phyloP scores from a whole-genome alignment of 2,113 vertebrate genomes.

The Siniperca chuatsi region DNA sequence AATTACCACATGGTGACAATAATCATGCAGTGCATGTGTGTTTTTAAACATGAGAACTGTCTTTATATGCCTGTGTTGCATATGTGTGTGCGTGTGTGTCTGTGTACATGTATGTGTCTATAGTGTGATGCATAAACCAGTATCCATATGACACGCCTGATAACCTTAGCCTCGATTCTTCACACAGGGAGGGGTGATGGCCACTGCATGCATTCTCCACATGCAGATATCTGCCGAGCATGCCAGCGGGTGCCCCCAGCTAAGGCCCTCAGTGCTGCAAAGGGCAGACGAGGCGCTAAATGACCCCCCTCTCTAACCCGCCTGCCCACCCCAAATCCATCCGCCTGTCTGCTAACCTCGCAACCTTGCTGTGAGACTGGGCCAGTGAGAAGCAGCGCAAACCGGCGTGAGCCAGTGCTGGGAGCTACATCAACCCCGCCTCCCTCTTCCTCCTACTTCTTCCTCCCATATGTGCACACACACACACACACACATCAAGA shows the following conservation, averaged over 20 bases:
- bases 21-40: background rate
- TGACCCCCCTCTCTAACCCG: conserved; percentile 10
- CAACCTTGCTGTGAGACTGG: conserved; percentile 48
- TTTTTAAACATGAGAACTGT: background rate
- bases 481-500: background rate
- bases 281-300: conserved; percentile 59
- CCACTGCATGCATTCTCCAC: conserved; percentile 22
- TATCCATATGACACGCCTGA: conserved; percentile 10
- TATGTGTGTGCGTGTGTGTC: background rate
- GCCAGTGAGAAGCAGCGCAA: conserved; percentile 80
- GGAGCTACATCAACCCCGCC: conserved; percentile 50
- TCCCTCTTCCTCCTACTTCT: conserved; percentile 56
- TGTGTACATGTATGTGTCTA: background rate
- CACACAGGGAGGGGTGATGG: background rate
- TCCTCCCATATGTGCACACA: conserved; percentile 57
- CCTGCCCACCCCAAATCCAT: conserved; percentile 27
- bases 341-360: conserved; percentile 49
- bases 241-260: conserved; percentile 28
- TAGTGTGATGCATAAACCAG: conserved; percentile 14
- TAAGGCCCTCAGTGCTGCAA: conserved; percentile 52
- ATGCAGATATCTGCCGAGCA: conserved; percentile 35
- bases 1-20: background rate
- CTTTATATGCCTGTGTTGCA: background rate
- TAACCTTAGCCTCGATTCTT: conserved; percentile 28
- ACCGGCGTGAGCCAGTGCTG: conserved; percentile 83